Evolutionary conservation across 2,797 vertebrate species (phyloP).

Genomic region (Crenichthys baileyi): DNA sequence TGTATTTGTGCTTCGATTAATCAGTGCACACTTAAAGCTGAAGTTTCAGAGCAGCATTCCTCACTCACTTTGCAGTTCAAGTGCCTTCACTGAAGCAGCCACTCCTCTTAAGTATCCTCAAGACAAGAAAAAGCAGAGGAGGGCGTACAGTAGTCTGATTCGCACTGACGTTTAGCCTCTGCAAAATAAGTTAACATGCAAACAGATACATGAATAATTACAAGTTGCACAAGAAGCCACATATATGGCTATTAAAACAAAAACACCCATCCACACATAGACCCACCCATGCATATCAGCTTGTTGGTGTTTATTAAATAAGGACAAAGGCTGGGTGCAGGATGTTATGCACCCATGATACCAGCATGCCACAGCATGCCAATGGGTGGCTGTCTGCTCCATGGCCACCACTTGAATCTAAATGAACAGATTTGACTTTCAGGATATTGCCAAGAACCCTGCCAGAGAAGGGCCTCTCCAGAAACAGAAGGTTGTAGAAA

Average conservation of each 20-base stretch:
- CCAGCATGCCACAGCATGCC: constrained; percentile 65
- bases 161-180: constrained; percentile 10
- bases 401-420: constrained; percentile 83
- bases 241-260: neutral
- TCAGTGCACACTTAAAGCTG: neutral
- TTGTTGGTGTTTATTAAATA: constrained; percentile 45
- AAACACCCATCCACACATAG: neutral
- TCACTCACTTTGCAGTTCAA: constrained; percentile 3
- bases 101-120: constrained; percentile 2
- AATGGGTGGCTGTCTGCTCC: constrained; percentile 68
- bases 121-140: constrained; percentile 13
- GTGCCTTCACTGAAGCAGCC: constrained; percentile 8
- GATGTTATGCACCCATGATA: constrained; percentile 52
- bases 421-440: constrained; percentile 87
- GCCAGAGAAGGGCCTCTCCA: constrained; percentile 70
- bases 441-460: constrained; percentile 82
- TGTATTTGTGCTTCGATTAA: neutral
- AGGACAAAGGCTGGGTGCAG: constrained; percentile 42
- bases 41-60: constrained; percentile 21
- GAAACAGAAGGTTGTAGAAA: constrained; percentile 73
- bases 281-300: constrained; percentile 19
- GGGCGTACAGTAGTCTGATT: constrained; percentile 3
- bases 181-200: constrained; percentile 5
- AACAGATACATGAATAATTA: neutral
- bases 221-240: constrained; percentile 6